Conservation (phyloP, 2,797 vertebrate species). For the Rachycentron canadum region DNA sequence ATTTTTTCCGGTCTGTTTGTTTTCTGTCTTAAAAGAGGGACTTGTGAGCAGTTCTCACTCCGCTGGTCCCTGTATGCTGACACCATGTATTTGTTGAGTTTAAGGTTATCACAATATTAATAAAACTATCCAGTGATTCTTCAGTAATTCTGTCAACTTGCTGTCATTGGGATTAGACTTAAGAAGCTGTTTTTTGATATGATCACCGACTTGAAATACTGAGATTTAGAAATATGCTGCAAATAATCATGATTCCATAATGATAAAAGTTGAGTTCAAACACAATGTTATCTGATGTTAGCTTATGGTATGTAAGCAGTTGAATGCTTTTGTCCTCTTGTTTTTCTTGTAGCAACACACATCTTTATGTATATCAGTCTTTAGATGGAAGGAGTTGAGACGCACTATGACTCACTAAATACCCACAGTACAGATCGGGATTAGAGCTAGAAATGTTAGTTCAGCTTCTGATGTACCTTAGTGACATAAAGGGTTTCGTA, state of each 20-base stretch:
- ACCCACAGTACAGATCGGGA: conserved; percentile 58
- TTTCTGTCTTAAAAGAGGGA: conserved; percentile 66
- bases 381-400: conserved; percentile 48
- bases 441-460: conserved; percentile 63
- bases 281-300: conserved; percentile 50
- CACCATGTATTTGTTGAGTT: conserved; percentile 83
- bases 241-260: conserved; percentile 56
- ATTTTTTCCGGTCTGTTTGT: conserved; percentile 34
- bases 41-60: conserved; percentile 68
- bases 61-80: conserved; percentile 72
- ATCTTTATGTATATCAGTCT: conserved; percentile 55
- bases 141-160: conserved; percentile 74
- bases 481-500: conserved; percentile 65
- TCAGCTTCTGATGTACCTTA: conserved; percentile 69
- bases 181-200: conserved; percentile 30
- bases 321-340: conserved; percentile 55
- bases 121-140: conserved; percentile 83
- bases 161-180: conserved; percentile 61
- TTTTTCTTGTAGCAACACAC: conserved; percentile 56
- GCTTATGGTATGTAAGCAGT: conserved; percentile 52
- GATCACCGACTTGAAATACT: conserved; percentile 59
- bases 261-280: conserved; percentile 52
- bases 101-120: conserved; percentile 82
- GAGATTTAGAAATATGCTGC: conserved; percentile 73
- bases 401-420: conserved; percentile 45